A percentile compares a stretch with the other conserved stretches of the same genome.
Evolutionary conservation across 1,140 invertebrate species (phyloP).

Genomic region (Arion vulgaris): DNA sequence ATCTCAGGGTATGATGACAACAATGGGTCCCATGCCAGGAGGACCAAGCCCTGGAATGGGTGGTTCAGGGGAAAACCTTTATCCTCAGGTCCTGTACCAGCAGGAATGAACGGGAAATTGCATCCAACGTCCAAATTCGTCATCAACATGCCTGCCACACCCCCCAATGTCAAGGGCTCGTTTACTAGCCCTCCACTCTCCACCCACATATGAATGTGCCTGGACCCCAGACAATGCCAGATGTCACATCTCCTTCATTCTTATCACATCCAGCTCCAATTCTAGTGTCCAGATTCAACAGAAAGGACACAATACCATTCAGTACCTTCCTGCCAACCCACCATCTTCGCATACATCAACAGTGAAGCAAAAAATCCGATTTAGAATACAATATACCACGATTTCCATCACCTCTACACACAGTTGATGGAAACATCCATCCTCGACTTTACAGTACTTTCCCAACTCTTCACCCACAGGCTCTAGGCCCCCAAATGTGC

Average conservation of each 20-base stretch:
- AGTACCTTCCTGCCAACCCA: conserved; percentile 89
- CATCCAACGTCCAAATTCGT: conserved; percentile 16
- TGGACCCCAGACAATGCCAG: not conserved
- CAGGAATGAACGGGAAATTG: conserved; percentile 9
- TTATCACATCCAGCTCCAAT: conserved; percentile 63
- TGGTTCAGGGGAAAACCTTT: not conserved
- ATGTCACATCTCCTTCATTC: conserved; percentile 48
- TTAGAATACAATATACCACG: conserved; percentile 93
- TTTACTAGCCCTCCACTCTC: conserved; percentile 44
- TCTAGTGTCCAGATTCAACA: conserved; percentile 85
- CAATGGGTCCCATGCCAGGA: conserved; percentile 5
- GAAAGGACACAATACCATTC: conserved; percentile 96
- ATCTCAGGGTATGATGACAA: conserved; percentile 39
- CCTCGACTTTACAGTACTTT: conserved; percentile 64
- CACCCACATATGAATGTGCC: conserved; percentile 42
- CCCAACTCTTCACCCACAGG: conserved; percentile 54
- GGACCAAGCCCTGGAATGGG: conserved; percentile 27
- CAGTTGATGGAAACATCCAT: conserved; percentile 81
- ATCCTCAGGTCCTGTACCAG: not conserved
- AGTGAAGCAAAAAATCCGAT: conserved; percentile 83
- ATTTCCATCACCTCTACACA: conserved; percentile 77
- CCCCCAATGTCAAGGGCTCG: conserved; percentile 41
- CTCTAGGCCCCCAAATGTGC: conserved; percentile 31
- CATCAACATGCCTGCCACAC: conserved; percentile 38
- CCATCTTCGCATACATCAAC: conserved; percentile 55